Base-by-base conservation (phyloP, 2,113 vertebrate genomes). In the Burhinus bistriatus region DNA sequence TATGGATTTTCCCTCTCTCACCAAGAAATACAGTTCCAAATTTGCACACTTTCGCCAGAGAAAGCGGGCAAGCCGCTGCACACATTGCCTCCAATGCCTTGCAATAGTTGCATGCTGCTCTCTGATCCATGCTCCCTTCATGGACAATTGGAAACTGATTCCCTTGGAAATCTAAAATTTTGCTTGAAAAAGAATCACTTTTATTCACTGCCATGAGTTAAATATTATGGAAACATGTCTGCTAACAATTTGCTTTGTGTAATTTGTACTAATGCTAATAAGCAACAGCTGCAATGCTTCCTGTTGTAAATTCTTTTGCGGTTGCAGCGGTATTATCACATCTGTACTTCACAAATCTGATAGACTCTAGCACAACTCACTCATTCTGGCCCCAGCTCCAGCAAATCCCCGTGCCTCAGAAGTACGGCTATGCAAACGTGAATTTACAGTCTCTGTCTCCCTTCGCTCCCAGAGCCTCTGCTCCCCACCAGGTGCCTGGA, bases 221-320 rank as follows among this genome's bases (percentile, higher is more conserved):
- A 98, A 96, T 96, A 97, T 97, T 97, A 95, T 90, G 96, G 97
- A 97, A 98, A 98, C 97, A 96, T 26, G 96, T 98, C 98, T 98
- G 98, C 94, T 98, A 98, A 97, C 98, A 98, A 98, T 98, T 98
- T 98, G 90, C 97, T 98, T 97, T 95, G 88, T 91, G 86, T 97
- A 97, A 98, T 98, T 98, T 97, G 95, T 95, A 77, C 96, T 98
- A 97, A 98, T 97, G 97, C 94, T 98, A 98, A 98, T 97, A 95
- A 98, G 97, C 95, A 97, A 95, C 98, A 98, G 98, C 97, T 98
- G 98, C 93, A 93, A 81, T 19, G 61, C 97, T 98, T 98, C 97
- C 98, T 97, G 95, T 91, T 95, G 96, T 87, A 93, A 95, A 97
- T 98, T 98, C 97, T 97, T 97, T 68, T 96, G 97, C 95, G 97